Evolutionary conservation across 2,888 invertebrate species (phyloP).

Genomic region (Pteria penguin): DNA sequence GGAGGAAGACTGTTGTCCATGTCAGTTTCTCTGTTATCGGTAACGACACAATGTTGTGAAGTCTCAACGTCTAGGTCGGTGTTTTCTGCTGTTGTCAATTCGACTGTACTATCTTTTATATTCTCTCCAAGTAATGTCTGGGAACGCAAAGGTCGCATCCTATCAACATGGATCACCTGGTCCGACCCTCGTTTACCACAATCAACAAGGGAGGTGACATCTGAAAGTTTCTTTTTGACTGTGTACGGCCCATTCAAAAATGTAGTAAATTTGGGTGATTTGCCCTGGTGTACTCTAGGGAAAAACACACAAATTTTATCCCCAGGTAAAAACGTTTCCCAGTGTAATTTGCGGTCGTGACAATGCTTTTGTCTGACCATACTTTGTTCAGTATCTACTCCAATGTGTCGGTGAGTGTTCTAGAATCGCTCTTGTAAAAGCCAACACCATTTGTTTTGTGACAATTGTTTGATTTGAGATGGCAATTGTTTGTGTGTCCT

Average conservation of each 20-base stretch:
- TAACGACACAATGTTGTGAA: background rate
- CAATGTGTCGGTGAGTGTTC: background rate
- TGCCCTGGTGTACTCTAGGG: background rate
- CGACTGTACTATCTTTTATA: background rate
- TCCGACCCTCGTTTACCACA: background rate
- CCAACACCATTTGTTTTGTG: conserved; percentile 1
- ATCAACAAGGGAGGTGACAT: background rate
- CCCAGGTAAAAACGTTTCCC: conserved; percentile 5
- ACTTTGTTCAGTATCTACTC: background rate
- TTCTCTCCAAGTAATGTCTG: background rate
- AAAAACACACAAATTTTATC: conserved; percentile 11
- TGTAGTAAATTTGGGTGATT: conserved; percentile 6
- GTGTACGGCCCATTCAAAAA: conserved; percentile 6
- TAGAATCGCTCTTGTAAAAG: background rate
- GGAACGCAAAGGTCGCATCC: conserved; percentile 10
- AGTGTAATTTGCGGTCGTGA: too few species aligned
- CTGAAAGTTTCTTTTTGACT: background rate
- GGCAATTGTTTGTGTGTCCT: too few species aligned
- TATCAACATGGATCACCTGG: conserved; percentile 5
- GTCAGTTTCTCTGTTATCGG: too few species aligned
- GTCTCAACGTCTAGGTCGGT: background rate
- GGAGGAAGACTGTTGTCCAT: too few species aligned
- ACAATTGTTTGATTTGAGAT: background rate
- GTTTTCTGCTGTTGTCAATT: background rate
- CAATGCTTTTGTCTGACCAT: conserved; percentile 3